Evolutionary conservation across 53 echinoderm and acorn worm species (phyloP).

Genomic region (Echinometra lucunter): DNA sequence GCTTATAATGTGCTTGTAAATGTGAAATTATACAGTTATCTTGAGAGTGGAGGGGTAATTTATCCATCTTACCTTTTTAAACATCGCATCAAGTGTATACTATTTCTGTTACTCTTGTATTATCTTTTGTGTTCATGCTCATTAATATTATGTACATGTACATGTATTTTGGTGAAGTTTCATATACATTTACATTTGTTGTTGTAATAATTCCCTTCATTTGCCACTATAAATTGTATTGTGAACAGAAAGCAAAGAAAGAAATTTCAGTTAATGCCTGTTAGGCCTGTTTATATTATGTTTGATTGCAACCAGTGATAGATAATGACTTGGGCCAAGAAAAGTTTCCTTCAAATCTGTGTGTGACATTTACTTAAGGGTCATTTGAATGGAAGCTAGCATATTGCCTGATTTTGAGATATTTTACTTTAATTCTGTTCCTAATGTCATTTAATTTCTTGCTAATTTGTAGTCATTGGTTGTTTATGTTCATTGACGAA

Average conservation of each 20-base stretch:
- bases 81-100: not conserved
- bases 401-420: slow-evolving; percentile 9
- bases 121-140: not conserved
- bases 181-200: slow-evolving; percentile 18
- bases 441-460: slow-evolving; percentile 48
- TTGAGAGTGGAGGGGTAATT: not conserved
- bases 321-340: slow-evolving; percentile 44
- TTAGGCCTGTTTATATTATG: slow-evolving; percentile 13
- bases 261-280: not conserved
- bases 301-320: not conserved
- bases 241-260: not conserved
- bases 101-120: not conserved
- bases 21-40: not conserved
- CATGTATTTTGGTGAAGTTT: slow-evolving; percentile 9
- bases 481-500: slow-evolving; percentile 46
- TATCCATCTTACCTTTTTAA: not conserved
- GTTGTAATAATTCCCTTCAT: not conserved
- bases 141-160: too few relatives aligned
- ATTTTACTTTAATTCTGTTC: slow-evolving; percentile 40
- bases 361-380: slow-evolving; percentile 54
- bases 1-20: not conserved
- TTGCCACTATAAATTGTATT: not conserved
- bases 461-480: slow-evolving; percentile 22
- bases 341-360: slow-evolving; percentile 53
- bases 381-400: slow-evolving; percentile 46